Evolutionary conservation across 2,888 invertebrate genomes (phyloP).

Genomic region (Strigamia crassipes): DNA sequence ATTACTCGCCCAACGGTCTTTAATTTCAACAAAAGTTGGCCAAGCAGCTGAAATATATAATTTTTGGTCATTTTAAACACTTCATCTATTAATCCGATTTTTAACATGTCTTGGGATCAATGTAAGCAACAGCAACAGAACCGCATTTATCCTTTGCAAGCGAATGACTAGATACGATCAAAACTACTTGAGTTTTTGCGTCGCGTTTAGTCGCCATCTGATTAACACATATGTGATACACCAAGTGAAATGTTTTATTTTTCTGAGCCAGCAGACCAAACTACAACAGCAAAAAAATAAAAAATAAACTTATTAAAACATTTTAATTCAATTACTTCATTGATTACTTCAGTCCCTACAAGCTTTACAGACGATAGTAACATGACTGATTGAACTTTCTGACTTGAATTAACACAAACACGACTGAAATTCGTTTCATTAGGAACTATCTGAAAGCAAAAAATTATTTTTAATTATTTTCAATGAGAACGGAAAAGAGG

Average conservation of each 20-base stretch:
- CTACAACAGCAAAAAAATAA: background rate
- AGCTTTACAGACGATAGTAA: background rate
- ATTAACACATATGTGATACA: background rate
- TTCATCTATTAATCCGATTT: background rate
- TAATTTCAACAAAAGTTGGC: background rate
- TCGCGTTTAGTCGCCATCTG: background rate
- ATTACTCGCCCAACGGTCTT: background rate
- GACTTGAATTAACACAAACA: background rate
- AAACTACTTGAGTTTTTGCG: background rate
- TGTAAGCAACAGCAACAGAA: background rate
- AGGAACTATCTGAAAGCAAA: background rate
- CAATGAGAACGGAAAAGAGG: background rate
- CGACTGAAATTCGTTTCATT: background rate
- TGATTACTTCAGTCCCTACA: background rate
- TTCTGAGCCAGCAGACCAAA: background rate
- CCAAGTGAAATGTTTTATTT: background rate
- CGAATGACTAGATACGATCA: background rate
- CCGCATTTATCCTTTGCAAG: constrained; percentile 2
- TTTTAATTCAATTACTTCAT: background rate
- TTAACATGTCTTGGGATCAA: background rate
- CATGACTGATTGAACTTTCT: background rate
- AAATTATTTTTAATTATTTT: background rate
- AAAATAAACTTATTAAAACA: background rate
- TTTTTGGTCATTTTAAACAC: background rate
- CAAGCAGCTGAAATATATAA: background rate